Conservation (phyloP, 2,113 vertebrate species). For the Dromaius novaehollandiae region DNA sequence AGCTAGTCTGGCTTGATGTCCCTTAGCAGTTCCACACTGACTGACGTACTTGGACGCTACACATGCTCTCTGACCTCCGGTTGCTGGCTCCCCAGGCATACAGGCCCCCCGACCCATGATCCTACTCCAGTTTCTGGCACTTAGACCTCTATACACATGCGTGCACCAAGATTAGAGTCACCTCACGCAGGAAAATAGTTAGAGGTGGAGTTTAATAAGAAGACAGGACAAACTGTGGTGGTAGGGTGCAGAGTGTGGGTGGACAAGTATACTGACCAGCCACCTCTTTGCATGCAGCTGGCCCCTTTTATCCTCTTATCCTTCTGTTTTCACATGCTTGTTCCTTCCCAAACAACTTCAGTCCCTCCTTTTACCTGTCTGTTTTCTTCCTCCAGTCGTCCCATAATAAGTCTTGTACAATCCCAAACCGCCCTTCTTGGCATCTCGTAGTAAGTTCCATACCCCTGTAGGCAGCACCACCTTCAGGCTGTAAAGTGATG, state of each 20-base stretch:
- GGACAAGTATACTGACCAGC: not conserved
- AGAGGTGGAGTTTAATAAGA: not conserved
- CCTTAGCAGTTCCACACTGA: not conserved
- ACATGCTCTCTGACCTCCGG: not conserved
- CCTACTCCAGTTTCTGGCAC: not conserved
- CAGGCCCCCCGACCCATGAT: not conserved
- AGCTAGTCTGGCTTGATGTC: not conserved
- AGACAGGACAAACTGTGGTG: not conserved
- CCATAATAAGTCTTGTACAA: not conserved
- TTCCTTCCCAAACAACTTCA: not conserved
- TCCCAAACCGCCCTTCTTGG: not conserved
- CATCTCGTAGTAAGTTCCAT: not conserved
- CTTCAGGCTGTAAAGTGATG: not conserved
- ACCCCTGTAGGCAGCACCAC: not conserved
- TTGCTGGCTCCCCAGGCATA: not conserved
- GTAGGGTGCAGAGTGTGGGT: not conserved
- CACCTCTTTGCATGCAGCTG: not conserved
- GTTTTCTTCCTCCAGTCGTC: not conserved
- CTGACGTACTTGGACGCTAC: not conserved
- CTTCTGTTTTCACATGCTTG: not conserved
- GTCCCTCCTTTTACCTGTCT: not conserved
- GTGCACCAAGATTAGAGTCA: not conserved
- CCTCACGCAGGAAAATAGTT: not conserved
- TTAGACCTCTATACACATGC: not conserved
- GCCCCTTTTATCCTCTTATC: not conserved